phyloP scores from a whole-genome alignment of 2,888 invertebrate species.

The Scaptomyza tumidula region DNA sequence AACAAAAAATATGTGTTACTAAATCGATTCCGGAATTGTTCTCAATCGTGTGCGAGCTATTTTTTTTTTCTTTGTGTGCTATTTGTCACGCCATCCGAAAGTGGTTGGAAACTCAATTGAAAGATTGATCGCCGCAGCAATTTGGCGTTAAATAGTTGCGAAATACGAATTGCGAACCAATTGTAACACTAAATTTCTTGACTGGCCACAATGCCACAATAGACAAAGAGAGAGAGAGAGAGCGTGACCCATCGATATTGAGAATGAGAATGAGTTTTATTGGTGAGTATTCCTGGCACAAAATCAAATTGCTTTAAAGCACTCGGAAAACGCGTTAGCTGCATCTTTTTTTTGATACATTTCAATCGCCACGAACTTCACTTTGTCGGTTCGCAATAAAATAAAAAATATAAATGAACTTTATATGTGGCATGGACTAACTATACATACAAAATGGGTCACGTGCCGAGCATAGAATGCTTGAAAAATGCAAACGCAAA shows the following conservation, averaged over 20 bases:
- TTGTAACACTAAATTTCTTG: neutral
- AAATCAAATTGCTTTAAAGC: conserved; percentile 54
- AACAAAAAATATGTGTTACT: neutral
- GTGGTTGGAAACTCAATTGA: conserved; percentile 24
- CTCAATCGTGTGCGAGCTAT: neutral
- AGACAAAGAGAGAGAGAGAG: neutral
- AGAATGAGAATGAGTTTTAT: conserved; percentile 33
- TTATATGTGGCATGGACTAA: neutral
- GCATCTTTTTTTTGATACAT: conserved; percentile 67
- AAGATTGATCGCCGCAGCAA: conserved; percentile 30
- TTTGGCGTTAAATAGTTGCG: conserved; percentile 28
- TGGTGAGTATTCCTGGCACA: conserved; percentile 17
- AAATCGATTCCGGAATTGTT: neutral
- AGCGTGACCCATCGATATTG: too few species aligned
- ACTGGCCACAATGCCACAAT: neutral
- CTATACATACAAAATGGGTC: conserved; percentile 49
- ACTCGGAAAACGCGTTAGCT: conserved; percentile 55
- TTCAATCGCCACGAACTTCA: conserved; percentile 49
- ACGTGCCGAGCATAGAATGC: conserved; percentile 42
- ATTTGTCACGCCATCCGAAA: conserved; percentile 27
- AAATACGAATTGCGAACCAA: conserved; percentile 17
- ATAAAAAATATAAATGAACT: neutral
- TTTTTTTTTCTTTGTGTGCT: neutral
- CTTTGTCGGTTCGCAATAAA: neutral
- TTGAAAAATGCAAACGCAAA: conserved; percentile 63